A percentile compares a stretch with the other conserved stretches of the same genome.
phyloP scores from a whole-genome alignment of 2,888 invertebrate genomes.

The Cremastinae sp. region DNA sequence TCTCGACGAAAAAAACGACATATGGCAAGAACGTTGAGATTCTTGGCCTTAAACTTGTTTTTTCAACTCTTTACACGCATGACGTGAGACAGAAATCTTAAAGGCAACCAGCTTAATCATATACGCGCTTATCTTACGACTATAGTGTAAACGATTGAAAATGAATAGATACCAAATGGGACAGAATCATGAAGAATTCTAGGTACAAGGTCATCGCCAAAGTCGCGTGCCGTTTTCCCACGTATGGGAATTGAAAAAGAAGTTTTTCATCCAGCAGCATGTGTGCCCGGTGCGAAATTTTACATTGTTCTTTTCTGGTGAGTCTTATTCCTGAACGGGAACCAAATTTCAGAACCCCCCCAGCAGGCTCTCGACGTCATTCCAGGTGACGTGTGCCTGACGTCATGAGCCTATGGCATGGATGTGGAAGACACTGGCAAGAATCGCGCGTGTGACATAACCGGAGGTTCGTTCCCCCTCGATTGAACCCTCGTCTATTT shows the following conservation, averaged over 20 bases:
- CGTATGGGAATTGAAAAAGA: constrained; percentile 65
- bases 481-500: neutral
- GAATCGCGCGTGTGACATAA: constrained; percentile 67
- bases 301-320: constrained; percentile 66
- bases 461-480: constrained; percentile 25
- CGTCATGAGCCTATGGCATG: constrained; percentile 76
- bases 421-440: constrained; percentile 65
- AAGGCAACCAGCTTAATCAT: neutral
- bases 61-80: constrained; percentile 48
- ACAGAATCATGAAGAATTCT: constrained; percentile 64
- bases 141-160: neutral
- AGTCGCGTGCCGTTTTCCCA: constrained; percentile 77
- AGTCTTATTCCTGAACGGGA: constrained; percentile 55
- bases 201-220: constrained; percentile 71
- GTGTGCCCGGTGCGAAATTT: constrained; percentile 70
- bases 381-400: constrained; percentile 75
- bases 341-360: constrained; percentile 54
- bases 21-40: constrained; percentile 76
- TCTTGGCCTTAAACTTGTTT: constrained; percentile 59
- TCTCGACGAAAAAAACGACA: constrained; percentile 66
- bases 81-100: constrained; percentile 41
- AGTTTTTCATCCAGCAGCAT: constrained; percentile 55
- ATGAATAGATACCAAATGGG: constrained; percentile 41
- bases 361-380: constrained; percentile 69
- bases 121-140: neutral